phyloP scores from a whole-genome alignment of 2,113 vertebrate species.

The Hyperoodon ampullatus region DNA sequence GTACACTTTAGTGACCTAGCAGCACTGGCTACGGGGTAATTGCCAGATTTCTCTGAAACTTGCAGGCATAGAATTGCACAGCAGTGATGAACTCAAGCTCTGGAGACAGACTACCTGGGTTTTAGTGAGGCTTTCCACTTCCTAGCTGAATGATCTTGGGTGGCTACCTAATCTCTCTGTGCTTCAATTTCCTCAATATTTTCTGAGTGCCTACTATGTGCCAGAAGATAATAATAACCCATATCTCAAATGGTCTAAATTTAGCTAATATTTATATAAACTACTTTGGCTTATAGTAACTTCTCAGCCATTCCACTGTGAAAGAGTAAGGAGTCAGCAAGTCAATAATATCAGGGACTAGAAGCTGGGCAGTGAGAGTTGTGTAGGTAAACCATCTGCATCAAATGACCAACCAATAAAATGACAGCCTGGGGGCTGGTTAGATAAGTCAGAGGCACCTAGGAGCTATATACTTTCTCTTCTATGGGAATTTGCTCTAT shows the following conservation, averaged over 20 bases:
- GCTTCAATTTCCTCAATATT: conserved; percentile 44
- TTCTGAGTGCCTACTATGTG: conserved; percentile 17
- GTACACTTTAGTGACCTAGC: conserved; percentile 22
- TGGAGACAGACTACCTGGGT: background rate
- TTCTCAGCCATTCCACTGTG: background rate
- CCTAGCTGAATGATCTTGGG: conserved; percentile 45
- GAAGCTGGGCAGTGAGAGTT: background rate
- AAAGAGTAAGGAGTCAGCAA: background rate
- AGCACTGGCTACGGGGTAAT: background rate
- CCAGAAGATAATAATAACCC: background rate
- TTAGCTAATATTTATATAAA: conserved; percentile 32
- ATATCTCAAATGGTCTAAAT: background rate
- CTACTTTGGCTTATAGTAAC: background rate
- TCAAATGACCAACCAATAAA: background rate
- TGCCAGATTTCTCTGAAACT: background rate
- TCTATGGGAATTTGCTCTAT: background rate
- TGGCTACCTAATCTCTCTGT: conserved; percentile 2
- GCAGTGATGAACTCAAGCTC: background rate
- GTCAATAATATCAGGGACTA: background rate
- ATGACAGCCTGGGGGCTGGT: background rate
- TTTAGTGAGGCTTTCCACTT: conserved; percentile 38
- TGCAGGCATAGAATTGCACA: background rate
- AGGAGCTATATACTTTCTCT: background rate
- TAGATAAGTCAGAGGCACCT: background rate
- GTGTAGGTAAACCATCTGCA: background rate